A percentile compares a stretch with the other conserved stretches of the same genome.
Conservation (phyloP, 1,140 invertebrate genomes). For the Pseudomyrmex flavicornis region DNA sequence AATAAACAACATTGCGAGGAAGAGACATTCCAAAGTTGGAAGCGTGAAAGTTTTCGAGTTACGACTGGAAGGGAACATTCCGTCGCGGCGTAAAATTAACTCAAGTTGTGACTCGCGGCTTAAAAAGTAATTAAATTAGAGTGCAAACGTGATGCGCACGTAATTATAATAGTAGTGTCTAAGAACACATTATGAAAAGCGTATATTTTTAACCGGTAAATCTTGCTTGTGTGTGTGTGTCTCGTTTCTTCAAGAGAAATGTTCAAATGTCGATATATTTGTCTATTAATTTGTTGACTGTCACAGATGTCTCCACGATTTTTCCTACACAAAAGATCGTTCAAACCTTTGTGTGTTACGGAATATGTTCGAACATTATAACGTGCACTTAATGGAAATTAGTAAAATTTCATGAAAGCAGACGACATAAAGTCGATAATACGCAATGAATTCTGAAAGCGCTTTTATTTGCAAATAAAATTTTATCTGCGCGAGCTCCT, state of each 20-base stretch:
- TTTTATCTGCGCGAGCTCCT: background rate
- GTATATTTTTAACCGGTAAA: slow-evolving; percentile 1
- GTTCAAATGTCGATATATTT: no score
- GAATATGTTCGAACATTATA: slow-evolving; percentile 12
- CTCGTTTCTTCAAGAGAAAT: no score
- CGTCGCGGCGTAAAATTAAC: slow-evolving; percentile 27
- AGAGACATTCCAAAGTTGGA: slow-evolving; percentile 23
- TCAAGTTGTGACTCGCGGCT: slow-evolving; percentile 32
- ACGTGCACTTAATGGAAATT: background rate
- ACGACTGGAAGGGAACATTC: background rate
- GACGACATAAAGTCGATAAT: background rate
- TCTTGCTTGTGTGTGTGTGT: background rate
- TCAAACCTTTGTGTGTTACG: background rate
- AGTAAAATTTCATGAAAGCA: background rate
- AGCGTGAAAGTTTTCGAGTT: slow-evolving; percentile 33
- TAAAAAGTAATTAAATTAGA: slow-evolving; percentile 43
- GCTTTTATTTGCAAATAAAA: slow-evolving; percentile 25
- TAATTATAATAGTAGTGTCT: background rate
- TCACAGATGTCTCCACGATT: background rate
- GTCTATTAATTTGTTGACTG: slow-evolving; percentile 17
- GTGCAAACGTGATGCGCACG: background rate
- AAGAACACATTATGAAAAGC: background rate
- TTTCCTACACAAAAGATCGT: slow-evolving; percentile 15
- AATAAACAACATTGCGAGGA: background rate
- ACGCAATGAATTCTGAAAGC: background rate